phyloP scores from a whole-genome alignment of 2,797 vertebrate species.

The Tauraco hartlaubi region DNA sequence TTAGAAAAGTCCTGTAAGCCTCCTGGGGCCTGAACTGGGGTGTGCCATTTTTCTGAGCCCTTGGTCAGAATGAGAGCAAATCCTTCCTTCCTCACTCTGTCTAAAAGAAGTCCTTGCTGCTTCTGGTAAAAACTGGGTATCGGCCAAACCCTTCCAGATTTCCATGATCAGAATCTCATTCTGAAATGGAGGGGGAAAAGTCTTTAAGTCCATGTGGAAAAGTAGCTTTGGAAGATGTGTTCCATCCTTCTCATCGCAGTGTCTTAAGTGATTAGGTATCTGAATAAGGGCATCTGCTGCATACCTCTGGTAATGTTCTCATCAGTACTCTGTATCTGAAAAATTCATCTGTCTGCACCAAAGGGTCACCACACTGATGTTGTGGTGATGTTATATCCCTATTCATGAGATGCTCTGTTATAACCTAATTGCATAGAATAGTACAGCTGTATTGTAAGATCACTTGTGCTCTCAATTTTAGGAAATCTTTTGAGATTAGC shows the following conservation, averaged over 20 bases:
- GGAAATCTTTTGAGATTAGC: background rate
- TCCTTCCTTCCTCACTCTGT: background rate
- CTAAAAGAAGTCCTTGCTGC: background rate
- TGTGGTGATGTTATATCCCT: background rate
- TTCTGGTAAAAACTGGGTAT: background rate
- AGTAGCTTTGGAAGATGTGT: background rate
- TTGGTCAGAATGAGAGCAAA: background rate
- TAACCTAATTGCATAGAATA: background rate
- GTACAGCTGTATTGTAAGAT: background rate
- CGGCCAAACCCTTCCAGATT: background rate
- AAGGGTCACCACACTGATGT: accelerated
- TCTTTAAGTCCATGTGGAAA: background rate
- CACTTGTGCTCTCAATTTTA: background rate
- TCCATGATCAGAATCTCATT: background rate
- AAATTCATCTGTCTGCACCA: background rate
- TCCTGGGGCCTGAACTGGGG: background rate
- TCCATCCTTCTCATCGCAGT: background rate
- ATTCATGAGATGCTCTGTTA: background rate
- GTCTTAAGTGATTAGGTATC: background rate
- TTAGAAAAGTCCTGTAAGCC: background rate
- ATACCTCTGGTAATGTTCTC: background rate
- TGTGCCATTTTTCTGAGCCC: background rate
- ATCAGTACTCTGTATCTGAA: background rate
- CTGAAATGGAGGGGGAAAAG: background rate
- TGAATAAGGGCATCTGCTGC: background rate